A percentile compares a stretch with the other conserved stretches of the same genome.
phyloP scores from a whole-genome alignment of 2,113 vertebrate species.

The Gambusia holbrooki region DNA sequence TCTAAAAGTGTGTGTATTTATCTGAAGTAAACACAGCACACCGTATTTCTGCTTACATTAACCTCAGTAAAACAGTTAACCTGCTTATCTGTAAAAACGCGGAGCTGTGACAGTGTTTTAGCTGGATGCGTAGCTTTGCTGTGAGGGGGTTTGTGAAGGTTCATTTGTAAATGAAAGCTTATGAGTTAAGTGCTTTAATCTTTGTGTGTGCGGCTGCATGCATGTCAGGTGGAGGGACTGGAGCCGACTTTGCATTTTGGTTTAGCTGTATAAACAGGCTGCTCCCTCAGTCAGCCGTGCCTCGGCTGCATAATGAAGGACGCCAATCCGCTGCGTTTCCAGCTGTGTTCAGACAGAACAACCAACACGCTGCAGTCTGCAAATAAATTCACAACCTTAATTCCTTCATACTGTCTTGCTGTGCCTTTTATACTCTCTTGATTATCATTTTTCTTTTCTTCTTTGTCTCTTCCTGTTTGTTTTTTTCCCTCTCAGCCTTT shows the following conservation, averaged over 20 bases:
- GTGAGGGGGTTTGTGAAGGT: background rate
- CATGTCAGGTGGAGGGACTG: constrained; percentile 32
- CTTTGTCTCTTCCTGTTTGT: constrained; percentile 33
- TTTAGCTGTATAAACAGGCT: constrained; percentile 76
- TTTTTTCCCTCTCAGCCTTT: constrained; percentile 22
- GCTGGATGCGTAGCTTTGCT: constrained; percentile 3
- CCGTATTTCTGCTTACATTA: constrained; percentile 5
- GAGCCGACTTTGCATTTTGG: constrained; percentile 56
- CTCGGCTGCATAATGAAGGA: constrained; percentile 77
- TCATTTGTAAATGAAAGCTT: constrained; percentile 38
- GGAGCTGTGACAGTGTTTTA: background rate
- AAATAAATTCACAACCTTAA: constrained; percentile 28
- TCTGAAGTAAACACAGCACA: constrained; percentile 18
- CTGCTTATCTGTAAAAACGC: background rate
- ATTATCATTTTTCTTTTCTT: constrained; percentile 17
- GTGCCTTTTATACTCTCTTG: constrained; percentile 29
- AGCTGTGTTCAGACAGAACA: constrained; percentile 48
- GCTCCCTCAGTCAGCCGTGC: constrained; percentile 70
- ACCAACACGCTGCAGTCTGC: constrained; percentile 48
- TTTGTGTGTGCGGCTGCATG: constrained; percentile 6
- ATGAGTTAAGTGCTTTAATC: constrained; percentile 11
- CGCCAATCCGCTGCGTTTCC: constrained; percentile 72
- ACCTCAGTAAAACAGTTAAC: constrained; percentile 25
- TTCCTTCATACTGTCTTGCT: constrained; percentile 26
- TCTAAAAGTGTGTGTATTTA: background rate